Conservation (phyloP, 2,113 vertebrate genomes). For the Calyptomena viridis region DNA sequence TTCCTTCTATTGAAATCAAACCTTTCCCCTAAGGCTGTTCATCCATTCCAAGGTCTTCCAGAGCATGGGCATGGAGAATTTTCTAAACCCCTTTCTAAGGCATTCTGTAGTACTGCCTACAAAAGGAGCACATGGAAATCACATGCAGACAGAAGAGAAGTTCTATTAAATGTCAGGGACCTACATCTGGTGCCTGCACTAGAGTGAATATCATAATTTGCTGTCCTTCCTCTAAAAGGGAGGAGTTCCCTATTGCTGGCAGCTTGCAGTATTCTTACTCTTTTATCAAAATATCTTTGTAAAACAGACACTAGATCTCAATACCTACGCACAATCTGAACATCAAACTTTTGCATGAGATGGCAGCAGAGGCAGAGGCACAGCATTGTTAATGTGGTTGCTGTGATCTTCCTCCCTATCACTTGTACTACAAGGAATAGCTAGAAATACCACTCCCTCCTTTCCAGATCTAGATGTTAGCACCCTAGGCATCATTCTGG, state of each 20-base stretch:
- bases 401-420: neutral
- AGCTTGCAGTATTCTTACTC: neutral
- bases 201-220: neutral
- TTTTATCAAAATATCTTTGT: neutral
- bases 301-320: neutral
- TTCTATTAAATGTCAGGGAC: neutral
- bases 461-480: neutral
- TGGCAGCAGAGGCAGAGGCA: neutral
- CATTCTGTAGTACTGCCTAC: neutral
- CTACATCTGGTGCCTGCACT: neutral
- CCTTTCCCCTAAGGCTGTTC: neutral
- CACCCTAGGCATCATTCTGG: neutral
- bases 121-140: slow-evolving; percentile 1
- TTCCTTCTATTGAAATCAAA: slow-evolving; percentile 18
- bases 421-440: neutral
- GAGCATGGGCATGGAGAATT: neutral
- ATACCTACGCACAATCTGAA: accelerated
- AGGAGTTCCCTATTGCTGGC: neutral
- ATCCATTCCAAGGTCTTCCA: slow-evolving; percentile 12
- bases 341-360: neutral
- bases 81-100: neutral
- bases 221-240: neutral
- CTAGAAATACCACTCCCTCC: neutral
- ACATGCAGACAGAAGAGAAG: neutral
- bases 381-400: neutral